Percentiles rank a stretch among this genome's conserved stretches.
Evolutionary conservation across 1,140 invertebrate genomes (phyloP).

Genomic region (Euwallacea similis): DNA sequence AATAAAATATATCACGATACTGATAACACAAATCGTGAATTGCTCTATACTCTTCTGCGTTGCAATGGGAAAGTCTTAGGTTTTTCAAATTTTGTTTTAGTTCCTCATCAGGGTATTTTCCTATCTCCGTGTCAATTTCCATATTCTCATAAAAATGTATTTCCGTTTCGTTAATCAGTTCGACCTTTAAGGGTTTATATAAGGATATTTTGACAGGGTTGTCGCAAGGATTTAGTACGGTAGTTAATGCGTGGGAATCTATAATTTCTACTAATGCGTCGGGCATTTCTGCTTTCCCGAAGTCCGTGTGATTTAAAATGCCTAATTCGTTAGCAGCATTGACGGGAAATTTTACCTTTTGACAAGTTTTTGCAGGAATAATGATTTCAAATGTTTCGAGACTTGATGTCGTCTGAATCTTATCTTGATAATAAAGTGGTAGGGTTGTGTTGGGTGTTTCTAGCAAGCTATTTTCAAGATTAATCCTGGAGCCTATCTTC

Average conservation of each 20-base stretch:
- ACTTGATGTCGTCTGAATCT: neutral
- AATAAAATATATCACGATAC: slow-evolving; percentile 37
- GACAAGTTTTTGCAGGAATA: neutral
- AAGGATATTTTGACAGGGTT: slow-evolving; percentile 20
- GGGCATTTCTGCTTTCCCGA: slow-evolving; percentile 27
- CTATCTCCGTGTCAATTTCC: slow-evolving; percentile 11
- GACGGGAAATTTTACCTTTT: slow-evolving; percentile 28
- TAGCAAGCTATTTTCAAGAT: neutral
- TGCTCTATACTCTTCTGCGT: slow-evolving; percentile 35
- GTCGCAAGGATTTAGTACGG: slow-evolving; percentile 28
- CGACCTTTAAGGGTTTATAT: slow-evolving; percentile 15
- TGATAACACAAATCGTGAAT: slow-evolving; percentile 26
- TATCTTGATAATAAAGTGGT: too few relatives aligned
- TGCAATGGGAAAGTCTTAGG: slow-evolving; percentile 32
- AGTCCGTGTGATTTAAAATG: slow-evolving; percentile 24
- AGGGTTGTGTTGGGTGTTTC: neutral
- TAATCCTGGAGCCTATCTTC: neutral
- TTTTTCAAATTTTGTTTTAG: slow-evolving; percentile 33
- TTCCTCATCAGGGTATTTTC: slow-evolving; percentile 6
- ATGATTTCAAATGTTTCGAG: neutral
- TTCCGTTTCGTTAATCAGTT: slow-evolving; percentile 21
- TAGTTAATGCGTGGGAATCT: slow-evolving; percentile 21
- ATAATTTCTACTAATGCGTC: slow-evolving; percentile 25
- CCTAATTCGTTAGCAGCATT: slow-evolving; percentile 9
- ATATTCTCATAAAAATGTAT: slow-evolving; percentile 27